Conservation (phyloP, 1,140 invertebrate species). For the Drosophila micromelanica region DNA sequence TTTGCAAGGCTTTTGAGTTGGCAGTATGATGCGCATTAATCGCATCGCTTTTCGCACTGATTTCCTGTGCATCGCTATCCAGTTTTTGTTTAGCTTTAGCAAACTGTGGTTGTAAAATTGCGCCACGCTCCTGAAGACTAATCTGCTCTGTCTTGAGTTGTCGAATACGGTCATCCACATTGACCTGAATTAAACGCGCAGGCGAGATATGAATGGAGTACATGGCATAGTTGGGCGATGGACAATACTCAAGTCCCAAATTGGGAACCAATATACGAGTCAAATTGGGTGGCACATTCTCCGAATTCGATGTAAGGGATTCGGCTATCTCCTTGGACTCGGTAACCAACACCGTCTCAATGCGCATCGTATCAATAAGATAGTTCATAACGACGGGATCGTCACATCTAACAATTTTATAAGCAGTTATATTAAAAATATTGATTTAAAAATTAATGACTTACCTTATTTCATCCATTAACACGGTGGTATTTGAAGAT, state of each 20-base stretch:
- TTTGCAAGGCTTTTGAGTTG: slow-evolving; percentile 44
- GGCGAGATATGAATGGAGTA: slow-evolving; percentile 86
- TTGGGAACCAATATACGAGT: slow-evolving; percentile 87
- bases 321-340: slow-evolving; percentile 86
- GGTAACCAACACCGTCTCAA: slow-evolving; percentile 90
- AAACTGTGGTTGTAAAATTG: slow-evolving; percentile 28
- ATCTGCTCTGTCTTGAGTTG: slow-evolving; percentile 56
- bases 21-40: slow-evolving; percentile 44
- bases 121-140: slow-evolving; percentile 29
- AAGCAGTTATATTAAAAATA: background rate
- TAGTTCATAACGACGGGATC: slow-evolving; percentile 93
- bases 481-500: slow-evolving; percentile 53
- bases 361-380: slow-evolving; percentile 91
- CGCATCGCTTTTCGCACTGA: slow-evolving; percentile 28
- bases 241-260: slow-evolving; percentile 84
- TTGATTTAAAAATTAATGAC: background rate
- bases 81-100: slow-evolving; percentile 1
- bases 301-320: slow-evolving; percentile 86
- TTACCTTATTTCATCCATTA: slow-evolving; percentile 86
- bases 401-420: slow-evolving; percentile 84
- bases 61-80: slow-evolving; percentile 28
- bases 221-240: slow-evolving; percentile 88
- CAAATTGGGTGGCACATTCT: slow-evolving; percentile 89
- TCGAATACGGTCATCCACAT: slow-evolving; percentile 86
- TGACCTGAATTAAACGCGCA: slow-evolving; percentile 87